Evolutionary conservation across 1,140 invertebrate genomes (phyloP).

Genomic region (Melitaea cinxia): DNA sequence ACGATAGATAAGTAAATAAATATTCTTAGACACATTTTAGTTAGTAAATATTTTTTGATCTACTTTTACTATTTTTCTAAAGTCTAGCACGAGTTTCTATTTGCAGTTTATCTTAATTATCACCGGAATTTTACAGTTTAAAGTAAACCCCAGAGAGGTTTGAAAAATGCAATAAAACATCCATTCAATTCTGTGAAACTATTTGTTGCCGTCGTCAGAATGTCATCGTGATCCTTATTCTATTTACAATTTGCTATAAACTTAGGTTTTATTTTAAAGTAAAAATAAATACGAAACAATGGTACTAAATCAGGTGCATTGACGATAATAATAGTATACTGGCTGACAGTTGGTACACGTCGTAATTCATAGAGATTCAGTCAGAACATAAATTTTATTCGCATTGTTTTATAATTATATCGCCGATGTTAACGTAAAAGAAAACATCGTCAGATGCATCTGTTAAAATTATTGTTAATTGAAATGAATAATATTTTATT

Average conservation of each 20-base stretch:
- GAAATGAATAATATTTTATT: background rate
- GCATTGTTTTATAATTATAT: conserved; percentile 9
- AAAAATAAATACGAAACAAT: conserved; percentile 36
- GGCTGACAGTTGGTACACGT: conserved; percentile 42
- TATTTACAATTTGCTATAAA: conserved; percentile 13
- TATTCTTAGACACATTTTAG: too few species aligned
- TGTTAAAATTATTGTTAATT: background rate
- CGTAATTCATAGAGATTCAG: conserved; percentile 58
- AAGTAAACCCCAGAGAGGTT: background rate
- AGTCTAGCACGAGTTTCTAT: too few species aligned
- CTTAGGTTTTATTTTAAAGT: conserved; percentile 23
- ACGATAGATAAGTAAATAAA: too few species aligned
- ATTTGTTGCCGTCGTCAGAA: background rate
- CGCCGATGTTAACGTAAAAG: background rate
- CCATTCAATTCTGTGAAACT: conserved; percentile 7
- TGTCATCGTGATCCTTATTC: conserved; percentile 6
- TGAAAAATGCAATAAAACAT: conserved; percentile 9
- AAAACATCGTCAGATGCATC: background rate
- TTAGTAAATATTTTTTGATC: too few species aligned
- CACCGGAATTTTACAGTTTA: too few species aligned
- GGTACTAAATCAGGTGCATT: conserved; percentile 51
- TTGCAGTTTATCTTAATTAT: too few species aligned
- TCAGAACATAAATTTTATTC: conserved; percentile 32
- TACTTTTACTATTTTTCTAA: too few species aligned
- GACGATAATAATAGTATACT: conserved; percentile 57